Evolutionary conservation across 1,140 invertebrate species (phyloP).

Genomic region (Pseudomyrmex pallidus): DNA sequence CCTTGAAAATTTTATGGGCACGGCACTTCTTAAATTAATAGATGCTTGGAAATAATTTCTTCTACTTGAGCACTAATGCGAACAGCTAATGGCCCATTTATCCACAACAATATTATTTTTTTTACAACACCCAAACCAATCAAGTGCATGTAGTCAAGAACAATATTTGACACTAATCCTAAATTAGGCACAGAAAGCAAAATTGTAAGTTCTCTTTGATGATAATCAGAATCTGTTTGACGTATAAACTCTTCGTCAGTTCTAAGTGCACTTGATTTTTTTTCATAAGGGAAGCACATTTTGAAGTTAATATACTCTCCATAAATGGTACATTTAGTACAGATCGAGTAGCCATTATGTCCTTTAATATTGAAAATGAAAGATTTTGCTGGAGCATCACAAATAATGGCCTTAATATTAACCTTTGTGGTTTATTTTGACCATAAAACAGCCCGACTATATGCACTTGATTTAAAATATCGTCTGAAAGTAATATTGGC

Average conservation of each 20-base stretch:
- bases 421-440: not conserved
- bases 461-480: not conserved
- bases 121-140: slow-evolving; percentile 1
- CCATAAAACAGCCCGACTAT: not conserved
- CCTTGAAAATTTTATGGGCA: not conserved
- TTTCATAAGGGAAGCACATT: not conserved
- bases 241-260: not conserved
- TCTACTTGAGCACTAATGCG: not conserved
- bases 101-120: slow-evolving; percentile 11
- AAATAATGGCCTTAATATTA: not conserved
- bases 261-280: not conserved
- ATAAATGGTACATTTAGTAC: not conserved
- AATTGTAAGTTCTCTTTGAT: not conserved
- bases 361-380: not conserved
- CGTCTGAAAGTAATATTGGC: not conserved
- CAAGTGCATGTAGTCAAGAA: slow-evolving; percentile 8
- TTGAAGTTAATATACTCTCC: not conserved
- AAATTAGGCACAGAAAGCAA: not conserved
- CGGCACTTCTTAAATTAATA: not conserved
- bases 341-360: not conserved
- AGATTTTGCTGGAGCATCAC: not conserved
- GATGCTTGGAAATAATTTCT: too few relatives aligned
- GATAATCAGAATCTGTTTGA: not conserved
- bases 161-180: slow-evolving; percentile 4
- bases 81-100: not conserved